Evolutionary conservation across 1,140 invertebrate genomes (phyloP).

Genomic region (Ceratosolen solmsi): DNA sequence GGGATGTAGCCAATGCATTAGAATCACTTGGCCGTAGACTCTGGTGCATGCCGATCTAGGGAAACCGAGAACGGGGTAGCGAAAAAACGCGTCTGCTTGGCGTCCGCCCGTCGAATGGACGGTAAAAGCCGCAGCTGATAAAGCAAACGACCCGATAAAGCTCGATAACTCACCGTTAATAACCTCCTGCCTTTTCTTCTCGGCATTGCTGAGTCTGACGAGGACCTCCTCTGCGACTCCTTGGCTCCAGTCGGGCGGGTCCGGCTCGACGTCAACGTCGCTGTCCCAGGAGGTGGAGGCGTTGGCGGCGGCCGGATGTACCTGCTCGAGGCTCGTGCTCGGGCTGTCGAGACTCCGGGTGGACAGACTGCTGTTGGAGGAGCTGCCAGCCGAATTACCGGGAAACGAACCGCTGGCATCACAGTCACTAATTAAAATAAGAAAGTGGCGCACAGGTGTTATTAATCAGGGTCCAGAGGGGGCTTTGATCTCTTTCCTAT

Average conservation of each 20-base stretch:
- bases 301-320: constrained; percentile 64
- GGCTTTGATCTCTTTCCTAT: too few relatives aligned
- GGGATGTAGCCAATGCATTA: too few relatives aligned
- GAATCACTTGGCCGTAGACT: too few relatives aligned
- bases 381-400: constrained; percentile 72
- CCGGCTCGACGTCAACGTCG: constrained; percentile 86
- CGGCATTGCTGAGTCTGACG: constrained; percentile 80
- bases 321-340: constrained; percentile 75
- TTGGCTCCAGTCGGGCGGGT: constrained; percentile 87
- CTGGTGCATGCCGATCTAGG: too few relatives aligned
- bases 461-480: background rate
- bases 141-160: too few relatives aligned
- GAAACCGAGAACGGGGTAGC: too few relatives aligned
- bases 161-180: constrained; percentile 86
- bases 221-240: constrained; percentile 86
- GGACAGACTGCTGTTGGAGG: constrained; percentile 73
- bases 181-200: constrained; percentile 96
- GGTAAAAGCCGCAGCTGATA: too few relatives aligned
- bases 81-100: too few relatives aligned
- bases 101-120: too few relatives aligned
- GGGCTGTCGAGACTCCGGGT: constrained; percentile 75
- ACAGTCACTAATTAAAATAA: constrained; percentile 64
- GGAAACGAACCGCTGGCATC: constrained; percentile 67
- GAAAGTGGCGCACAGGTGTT: background rate
- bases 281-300: constrained; percentile 77